phyloP scores from a whole-genome alignment of 2,113 vertebrate species.

The Rhineura floridana region DNA sequence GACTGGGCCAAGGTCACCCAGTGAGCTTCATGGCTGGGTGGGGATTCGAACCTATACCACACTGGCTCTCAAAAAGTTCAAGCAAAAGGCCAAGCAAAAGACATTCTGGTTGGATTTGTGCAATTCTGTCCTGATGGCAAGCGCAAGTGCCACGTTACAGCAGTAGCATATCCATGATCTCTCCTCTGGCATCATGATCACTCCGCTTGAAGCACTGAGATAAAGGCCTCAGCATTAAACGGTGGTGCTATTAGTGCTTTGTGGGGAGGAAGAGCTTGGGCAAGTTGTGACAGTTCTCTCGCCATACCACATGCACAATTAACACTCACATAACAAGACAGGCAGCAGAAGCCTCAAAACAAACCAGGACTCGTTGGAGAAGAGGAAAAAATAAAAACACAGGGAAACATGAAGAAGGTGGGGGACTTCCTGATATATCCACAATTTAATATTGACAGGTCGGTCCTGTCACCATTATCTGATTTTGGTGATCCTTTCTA shows the following conservation, averaged over 20 bases:
- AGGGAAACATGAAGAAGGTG: slow-evolving; percentile 26
- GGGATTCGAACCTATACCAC: too few species aligned
- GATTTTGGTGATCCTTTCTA: accelerated
- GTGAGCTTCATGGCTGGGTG: too few species aligned
- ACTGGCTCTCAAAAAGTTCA: too few species aligned
- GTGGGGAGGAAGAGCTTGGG: slow-evolving; percentile 30
- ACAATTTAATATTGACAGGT: not conserved
- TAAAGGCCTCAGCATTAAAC: not conserved
- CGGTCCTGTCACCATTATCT: not conserved
- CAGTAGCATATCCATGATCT: not conserved
- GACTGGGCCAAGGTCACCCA: too few species aligned
- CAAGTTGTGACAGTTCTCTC: slow-evolving; percentile 71
- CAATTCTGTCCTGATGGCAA: not conserved
- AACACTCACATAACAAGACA: slow-evolving; percentile 41
- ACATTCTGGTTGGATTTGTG: not conserved
- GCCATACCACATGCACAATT: slow-evolving; percentile 56
- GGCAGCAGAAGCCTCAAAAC: slow-evolving; percentile 70
- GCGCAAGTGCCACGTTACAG: not conserved
- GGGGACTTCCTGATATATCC: not conserved
- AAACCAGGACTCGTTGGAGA: slow-evolving; percentile 57
- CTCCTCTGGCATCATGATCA: not conserved
- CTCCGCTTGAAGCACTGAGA: not conserved
- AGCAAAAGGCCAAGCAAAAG: not conserved
- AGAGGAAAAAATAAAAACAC: slow-evolving; percentile 38
- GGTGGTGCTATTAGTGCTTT: not conserved